phyloP scores from a whole-genome alignment of 2,888 invertebrate genomes.

The Megaustenia siamemsis region DNA sequence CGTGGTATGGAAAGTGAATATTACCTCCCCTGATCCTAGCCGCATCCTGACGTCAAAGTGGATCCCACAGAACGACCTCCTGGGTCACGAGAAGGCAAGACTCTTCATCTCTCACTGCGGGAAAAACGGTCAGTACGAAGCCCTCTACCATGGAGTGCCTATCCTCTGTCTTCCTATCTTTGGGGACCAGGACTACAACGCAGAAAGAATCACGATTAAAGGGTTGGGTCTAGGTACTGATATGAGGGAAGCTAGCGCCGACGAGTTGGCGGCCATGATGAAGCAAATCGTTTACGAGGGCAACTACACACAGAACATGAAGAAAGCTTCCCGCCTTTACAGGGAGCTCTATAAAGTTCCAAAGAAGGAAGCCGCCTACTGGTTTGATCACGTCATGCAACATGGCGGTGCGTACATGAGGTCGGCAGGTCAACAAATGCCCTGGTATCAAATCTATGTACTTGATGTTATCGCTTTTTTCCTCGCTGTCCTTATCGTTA shows the following conservation, averaged over 20 bases:
- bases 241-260: neutral
- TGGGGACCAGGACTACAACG: slow-evolving; percentile 60
- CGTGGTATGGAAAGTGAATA: slow-evolving; percentile 56
- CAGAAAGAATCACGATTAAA: slow-evolving; percentile 50
- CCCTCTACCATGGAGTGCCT: slow-evolving; percentile 67
- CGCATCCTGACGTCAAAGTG: slow-evolving; percentile 60
- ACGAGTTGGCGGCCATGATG: neutral
- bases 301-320: slow-evolving; percentile 49
- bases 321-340: slow-evolving; percentile 52
- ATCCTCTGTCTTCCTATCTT: slow-evolving; percentile 63
- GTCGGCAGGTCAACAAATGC: slow-evolving; percentile 61
- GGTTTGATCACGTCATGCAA: slow-evolving; percentile 69
- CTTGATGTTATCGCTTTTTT: slow-evolving; percentile 61
- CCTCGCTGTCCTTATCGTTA: slow-evolving; percentile 2
- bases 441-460: slow-evolving; percentile 64
- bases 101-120: slow-evolving; percentile 69
- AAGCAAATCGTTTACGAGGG: neutral
- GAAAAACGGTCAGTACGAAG: slow-evolving; percentile 67
- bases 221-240: slow-evolving; percentile 25
- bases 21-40: slow-evolving; percentile 47
- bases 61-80: slow-evolving; percentile 67
- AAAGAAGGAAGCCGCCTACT: slow-evolving; percentile 62
- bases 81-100: slow-evolving; percentile 62
- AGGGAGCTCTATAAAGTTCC: slow-evolving; percentile 58
- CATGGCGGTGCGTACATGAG: slow-evolving; percentile 66